phyloP scores from a whole-genome alignment of 2,113 vertebrate species.

The Nothocercus julius region DNA sequence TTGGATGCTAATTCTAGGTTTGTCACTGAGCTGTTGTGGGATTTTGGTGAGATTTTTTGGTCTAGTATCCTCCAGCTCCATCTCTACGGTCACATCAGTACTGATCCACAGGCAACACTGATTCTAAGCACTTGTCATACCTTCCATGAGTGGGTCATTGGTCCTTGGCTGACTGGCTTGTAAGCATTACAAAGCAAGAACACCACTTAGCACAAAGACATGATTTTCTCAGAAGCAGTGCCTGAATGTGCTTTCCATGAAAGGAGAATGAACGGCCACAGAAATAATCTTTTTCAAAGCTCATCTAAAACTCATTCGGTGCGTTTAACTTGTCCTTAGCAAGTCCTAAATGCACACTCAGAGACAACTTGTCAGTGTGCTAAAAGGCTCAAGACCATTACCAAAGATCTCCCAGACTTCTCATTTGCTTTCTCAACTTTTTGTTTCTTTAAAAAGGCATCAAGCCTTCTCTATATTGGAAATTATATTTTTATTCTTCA shows the following conservation, averaged over 20 bases:
- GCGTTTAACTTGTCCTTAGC: conserved; percentile 48
- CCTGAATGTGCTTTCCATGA: not conserved
- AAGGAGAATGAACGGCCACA: conserved; percentile 2
- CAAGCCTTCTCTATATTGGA: not conserved
- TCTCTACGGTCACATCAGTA: not conserved
- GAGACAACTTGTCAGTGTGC: not conserved
- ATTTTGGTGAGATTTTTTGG: not conserved
- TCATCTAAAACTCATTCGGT: conserved; percentile 42
- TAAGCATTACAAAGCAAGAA: not conserved
- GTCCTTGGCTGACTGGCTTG: not conserved
- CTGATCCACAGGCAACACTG: not conserved
- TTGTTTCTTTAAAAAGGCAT: not conserved
- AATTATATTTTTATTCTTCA: not conserved
- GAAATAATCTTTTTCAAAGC: conserved; percentile 31
- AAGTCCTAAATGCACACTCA: not conserved
- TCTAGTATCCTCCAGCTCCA: not conserved
- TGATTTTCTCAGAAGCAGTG: not conserved
- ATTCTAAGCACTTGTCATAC: not conserved
- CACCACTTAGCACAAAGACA: not conserved
- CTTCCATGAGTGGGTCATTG: not conserved
- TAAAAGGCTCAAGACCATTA: not conserved
- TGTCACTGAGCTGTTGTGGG: not conserved
- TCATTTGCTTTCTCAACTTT: not conserved
- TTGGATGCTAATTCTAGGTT: not conserved
- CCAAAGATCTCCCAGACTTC: not conserved